Percentiles rank a stretch among this genome's conserved stretches.
phyloP scores from a whole-genome alignment of 2,888 invertebrate species.

The Margaritifera margaritifera region DNA sequence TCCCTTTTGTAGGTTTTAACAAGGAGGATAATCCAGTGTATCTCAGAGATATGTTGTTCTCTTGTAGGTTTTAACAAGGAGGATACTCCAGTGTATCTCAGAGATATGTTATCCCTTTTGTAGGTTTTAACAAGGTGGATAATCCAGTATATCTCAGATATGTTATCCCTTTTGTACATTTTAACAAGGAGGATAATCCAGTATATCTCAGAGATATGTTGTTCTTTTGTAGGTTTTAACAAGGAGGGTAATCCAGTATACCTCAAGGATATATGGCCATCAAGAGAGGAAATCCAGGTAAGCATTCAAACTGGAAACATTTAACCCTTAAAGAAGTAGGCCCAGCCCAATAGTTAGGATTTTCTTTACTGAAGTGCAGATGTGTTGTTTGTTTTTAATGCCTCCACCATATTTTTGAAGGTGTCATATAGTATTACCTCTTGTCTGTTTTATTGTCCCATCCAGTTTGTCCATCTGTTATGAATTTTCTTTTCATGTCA shows the following conservation, averaged over 20 bases:
- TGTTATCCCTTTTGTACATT: conserved; percentile 5
- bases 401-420: too few species aligned
- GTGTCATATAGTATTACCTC: too few species aligned
- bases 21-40: not conserved
- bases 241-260: conserved; percentile 85
- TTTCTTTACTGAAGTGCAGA: not conserved
- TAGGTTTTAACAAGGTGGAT: conserved; percentile 27
- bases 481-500: too few species aligned
- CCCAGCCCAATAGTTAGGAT: too few species aligned
- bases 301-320: conserved; percentile 6
- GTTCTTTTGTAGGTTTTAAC: conserved; percentile 69
- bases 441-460: too few species aligned
- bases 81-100: conserved; percentile 86
- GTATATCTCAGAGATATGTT: not conserved
- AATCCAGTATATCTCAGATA: not conserved
- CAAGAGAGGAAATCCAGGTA: conserved; percentile 87
- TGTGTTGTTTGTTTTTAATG: not conserved
- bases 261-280: conserved; percentile 96
- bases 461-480: too few species aligned
- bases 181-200: not conserved
- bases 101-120: conserved; percentile 82
- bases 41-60: not conserved
- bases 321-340: too few species aligned
- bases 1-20: not conserved
- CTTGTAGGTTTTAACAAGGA: conserved; percentile 75